A percentile compares a stretch with the other conserved stretches of the same genome.
Evolutionary conservation across 2,888 invertebrate species (phyloP).

Genomic region (Anoplius nigerrimus): DNA sequence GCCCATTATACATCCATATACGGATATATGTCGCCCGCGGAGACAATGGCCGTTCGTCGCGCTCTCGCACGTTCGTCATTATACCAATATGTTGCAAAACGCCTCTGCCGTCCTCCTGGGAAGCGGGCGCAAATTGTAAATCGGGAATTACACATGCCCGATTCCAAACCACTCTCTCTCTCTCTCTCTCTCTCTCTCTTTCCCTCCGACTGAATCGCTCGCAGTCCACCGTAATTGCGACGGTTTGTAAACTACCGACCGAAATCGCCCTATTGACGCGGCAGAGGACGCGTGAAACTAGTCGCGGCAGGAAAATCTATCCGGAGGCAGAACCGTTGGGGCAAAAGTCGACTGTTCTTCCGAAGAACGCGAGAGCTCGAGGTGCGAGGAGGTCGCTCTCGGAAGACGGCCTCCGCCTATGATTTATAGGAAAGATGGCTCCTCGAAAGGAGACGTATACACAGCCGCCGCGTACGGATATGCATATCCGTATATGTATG

Average conservation of each 20-base stretch:
- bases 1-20: constrained; percentile 22
- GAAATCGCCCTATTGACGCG: neutral
- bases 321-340: too few relatives aligned
- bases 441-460: neutral
- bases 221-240: too few relatives aligned
- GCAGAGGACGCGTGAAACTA: too few relatives aligned
- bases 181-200: too few relatives aligned
- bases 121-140: constrained; percentile 32
- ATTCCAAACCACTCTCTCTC: too few relatives aligned
- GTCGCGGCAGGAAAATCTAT: too few relatives aligned
- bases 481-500: constrained; percentile 5
- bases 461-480: neutral
- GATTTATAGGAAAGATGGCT: constrained; percentile 50
- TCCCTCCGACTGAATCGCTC: too few relatives aligned
- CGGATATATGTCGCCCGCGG: constrained; percentile 13
- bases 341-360: too few relatives aligned
- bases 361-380: constrained; percentile 9
- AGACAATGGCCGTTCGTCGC: constrained; percentile 13
- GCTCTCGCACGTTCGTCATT: constrained; percentile 44
- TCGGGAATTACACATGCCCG: constrained; percentile 31
- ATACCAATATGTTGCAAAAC: constrained; percentile 44
- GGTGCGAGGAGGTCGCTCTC: constrained; percentile 35
- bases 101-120: constrained; percentile 13
- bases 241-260: neutral
- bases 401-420: constrained; percentile 40